Conservation (phyloP, 64 coral and sea anemone species). For the Stichodactyla mertensii region DNA sequence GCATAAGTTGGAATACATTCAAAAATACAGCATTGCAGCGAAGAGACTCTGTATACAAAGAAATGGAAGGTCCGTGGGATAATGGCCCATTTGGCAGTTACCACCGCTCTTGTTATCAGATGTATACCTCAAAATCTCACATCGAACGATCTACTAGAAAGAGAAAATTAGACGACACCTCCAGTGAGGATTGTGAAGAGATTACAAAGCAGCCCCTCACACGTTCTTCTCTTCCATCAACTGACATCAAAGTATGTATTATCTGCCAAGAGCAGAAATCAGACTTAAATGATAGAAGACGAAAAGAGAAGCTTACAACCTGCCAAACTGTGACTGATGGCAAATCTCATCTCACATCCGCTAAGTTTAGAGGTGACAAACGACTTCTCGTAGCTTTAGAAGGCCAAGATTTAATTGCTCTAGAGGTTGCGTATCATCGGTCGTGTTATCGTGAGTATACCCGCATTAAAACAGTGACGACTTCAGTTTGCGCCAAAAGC, state of each 20-base stretch:
- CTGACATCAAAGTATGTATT: neutral
- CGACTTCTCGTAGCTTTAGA: neutral
- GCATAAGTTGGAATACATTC: conserved; percentile 30
- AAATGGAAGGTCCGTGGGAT: conserved; percentile 20
- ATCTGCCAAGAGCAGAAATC: neutral
- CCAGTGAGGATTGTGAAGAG: neutral
- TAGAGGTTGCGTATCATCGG: neutral
- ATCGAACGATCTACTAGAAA: conserved; percentile 26
- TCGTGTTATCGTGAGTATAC: neutral
- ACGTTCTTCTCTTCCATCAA: neutral
- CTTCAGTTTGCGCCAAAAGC: neutral
- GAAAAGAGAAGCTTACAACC: neutral
- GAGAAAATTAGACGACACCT: conserved; percentile 6
- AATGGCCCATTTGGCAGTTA: conserved; percentile 32
- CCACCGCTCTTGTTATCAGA: conserved; percentile 35
- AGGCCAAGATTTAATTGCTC: neutral
- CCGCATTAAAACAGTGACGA: neutral
- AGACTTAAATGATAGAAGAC: neutral
- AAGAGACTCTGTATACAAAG: neutral
- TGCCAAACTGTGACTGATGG: neutral
- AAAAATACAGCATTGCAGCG: conserved; percentile 4
- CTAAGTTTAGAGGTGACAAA: neutral
- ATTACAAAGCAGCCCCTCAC: neutral
- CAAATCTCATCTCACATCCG: neutral
- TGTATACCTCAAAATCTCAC: conserved; percentile 26